Evolutionary conservation across 2,888 invertebrate genomes (phyloP).

Genomic region (Drosophila mimetica): DNA sequence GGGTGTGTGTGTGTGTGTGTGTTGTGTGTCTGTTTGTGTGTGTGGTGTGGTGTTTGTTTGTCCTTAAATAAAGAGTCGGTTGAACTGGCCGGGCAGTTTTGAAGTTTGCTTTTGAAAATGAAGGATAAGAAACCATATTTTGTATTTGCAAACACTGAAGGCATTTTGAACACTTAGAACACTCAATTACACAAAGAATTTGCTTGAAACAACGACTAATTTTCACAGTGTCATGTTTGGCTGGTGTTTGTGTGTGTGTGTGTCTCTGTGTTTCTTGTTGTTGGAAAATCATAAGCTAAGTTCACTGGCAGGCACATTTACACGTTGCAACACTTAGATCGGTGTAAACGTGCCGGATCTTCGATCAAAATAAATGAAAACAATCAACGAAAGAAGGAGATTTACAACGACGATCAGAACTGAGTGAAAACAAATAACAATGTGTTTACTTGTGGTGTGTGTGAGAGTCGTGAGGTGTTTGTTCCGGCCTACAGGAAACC

Average conservation of each 20-base stretch:
- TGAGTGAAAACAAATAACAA: slow-evolving; percentile 60
- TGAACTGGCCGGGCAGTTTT: slow-evolving; percentile 48
- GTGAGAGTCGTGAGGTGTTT: slow-evolving; percentile 23
- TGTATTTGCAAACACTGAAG: slow-evolving; percentile 77
- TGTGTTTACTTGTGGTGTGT: slow-evolving; percentile 38
- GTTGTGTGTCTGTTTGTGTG: slow-evolving; percentile 30
- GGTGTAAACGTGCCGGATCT: slow-evolving; percentile 49
- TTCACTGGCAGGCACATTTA: slow-evolving; percentile 70
- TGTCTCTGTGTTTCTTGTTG: slow-evolving; percentile 7
- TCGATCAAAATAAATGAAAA: slow-evolving; percentile 25
- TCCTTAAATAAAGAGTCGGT: slow-evolving; percentile 45
- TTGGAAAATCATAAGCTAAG: slow-evolving; percentile 47
- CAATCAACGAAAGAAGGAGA: slow-evolving; percentile 46
- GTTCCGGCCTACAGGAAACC: slow-evolving; percentile 1
- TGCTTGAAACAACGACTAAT: slow-evolving; percentile 75
- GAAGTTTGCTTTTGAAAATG: slow-evolving; percentile 58
- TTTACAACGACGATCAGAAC: slow-evolving; percentile 72
- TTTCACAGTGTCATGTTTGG: slow-evolving; percentile 59
- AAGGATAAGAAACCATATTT: slow-evolving; percentile 57
- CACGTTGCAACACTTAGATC: slow-evolving; percentile 54
- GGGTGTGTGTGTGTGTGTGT: slow-evolving; percentile 28
- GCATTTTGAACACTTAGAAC: slow-evolving; percentile 76
- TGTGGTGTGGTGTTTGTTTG: slow-evolving; percentile 32
- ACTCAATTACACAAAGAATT: slow-evolving; percentile 77
- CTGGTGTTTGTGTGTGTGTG: slow-evolving; percentile 26